Percentiles rank a stretch among this genome's conserved stretches.
Conservation (phyloP, 2,797 vertebrate species). For the Hafferia zeledoni region DNA sequence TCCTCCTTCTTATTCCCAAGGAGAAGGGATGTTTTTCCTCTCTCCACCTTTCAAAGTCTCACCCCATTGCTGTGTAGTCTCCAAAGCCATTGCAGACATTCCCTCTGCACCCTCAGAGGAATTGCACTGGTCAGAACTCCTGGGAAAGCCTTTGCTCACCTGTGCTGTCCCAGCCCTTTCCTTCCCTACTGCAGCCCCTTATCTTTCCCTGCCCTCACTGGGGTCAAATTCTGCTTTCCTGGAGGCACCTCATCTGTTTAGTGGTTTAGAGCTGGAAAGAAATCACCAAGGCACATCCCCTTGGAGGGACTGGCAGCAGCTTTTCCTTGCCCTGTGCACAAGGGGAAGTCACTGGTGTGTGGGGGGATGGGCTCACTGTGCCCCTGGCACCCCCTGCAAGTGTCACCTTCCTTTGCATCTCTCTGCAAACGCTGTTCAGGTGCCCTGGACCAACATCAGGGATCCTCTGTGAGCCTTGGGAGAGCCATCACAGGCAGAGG, state of each 20-base stretch:
- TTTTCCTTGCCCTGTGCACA: background rate
- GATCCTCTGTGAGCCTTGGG: background rate
- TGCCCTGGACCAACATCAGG: background rate
- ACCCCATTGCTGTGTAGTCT: background rate
- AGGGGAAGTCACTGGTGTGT: rapidly evolving
- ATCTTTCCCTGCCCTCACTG: background rate
- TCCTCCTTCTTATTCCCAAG: background rate
- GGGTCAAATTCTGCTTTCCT: background rate
- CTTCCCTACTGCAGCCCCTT: background rate
- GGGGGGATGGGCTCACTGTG: background rate
- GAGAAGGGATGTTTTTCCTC: background rate
- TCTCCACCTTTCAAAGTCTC: background rate
- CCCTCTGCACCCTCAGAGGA: background rate
- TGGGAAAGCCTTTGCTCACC: background rate
- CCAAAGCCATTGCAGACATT: background rate
- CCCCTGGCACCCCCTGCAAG: background rate
- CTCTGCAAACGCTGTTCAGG: background rate
- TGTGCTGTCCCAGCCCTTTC: background rate
- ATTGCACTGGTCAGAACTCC: background rate
- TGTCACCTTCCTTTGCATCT: background rate
- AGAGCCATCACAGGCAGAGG: background rate
- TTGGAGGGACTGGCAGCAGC: background rate
- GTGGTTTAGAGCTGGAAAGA: background rate
- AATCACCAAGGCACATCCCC: background rate
- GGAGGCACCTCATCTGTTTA: background rate